These are phyloP conservation scores for Coccyzus lansbergi DNA, from an alignment of 2,797 vertebrate genomes.

Conservation along the genomic window DNA sequence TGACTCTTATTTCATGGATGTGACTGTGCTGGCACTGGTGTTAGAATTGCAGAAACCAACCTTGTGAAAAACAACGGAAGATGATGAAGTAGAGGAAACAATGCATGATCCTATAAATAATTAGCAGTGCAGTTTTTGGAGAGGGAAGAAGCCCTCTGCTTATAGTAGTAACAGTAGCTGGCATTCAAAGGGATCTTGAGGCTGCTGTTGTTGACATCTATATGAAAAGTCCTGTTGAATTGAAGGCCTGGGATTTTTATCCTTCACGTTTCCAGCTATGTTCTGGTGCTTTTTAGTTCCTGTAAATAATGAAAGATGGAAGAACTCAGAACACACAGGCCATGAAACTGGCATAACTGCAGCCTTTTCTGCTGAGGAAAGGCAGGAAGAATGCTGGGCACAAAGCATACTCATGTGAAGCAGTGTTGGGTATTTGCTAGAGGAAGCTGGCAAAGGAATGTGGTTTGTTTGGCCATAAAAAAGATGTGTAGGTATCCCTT, in stretches of 20 bases:
- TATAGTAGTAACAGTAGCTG: background rate
- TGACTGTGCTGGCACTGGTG: background rate
- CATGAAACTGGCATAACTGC: background rate
- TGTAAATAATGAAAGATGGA: background rate
- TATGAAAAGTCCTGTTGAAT: background rate
- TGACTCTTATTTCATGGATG: background rate
- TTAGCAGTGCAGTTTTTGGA: background rate
- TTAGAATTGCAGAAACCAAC: background rate
- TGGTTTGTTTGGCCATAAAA: constrained; percentile 7
- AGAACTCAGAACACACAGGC: background rate
- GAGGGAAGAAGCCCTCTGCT: background rate
- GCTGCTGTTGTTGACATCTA: background rate
- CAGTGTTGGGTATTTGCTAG: background rate
- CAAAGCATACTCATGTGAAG: background rate
- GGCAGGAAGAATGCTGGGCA: background rate
- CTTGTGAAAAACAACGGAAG: background rate
- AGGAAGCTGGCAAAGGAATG: background rate
- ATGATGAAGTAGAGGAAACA: background rate
- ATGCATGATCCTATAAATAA: background rate
- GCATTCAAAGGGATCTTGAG: background rate
- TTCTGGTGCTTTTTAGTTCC: background rate
- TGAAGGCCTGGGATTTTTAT: background rate
- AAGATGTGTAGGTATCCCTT: constrained; percentile 24
- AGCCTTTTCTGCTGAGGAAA: background rate
- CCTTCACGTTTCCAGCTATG: background rate